Base-by-base conservation (phyloP, 2,113 vertebrate genomes). In the Sceloporus tristichus region DNA sequence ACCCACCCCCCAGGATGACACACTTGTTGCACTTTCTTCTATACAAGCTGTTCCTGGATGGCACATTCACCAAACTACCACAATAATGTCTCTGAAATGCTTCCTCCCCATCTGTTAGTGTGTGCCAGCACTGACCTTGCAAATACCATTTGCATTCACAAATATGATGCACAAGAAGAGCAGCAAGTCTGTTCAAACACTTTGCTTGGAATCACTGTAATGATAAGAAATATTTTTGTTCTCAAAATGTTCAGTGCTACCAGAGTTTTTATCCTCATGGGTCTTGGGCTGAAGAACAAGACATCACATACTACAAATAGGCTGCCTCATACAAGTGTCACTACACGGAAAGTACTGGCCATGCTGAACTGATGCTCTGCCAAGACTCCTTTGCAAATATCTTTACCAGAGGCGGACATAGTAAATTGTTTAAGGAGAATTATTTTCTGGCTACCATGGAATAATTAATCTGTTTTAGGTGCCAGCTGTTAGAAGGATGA, bases 21-120 rank as follows among this genome's bases (percentile, higher is more conserved):
- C n/a, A 84, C 74, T 84, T 77, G 81, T 75, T 76, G 62, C n/a
- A 82, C 23, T 84, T 84, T 76, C 48, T 83, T 88, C 74, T 53
- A 83, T 40, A 27, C 59, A 88, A 68, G 62, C 62, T 68, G 56
- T 88, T 83, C 59, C 62, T 83, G 80, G n/a, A 62, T 82, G 59
- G 77, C 48, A 88, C 34, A n/a, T 40, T 82, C 23, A 70, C n/a
- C 48, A 79, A n/a, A 54, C 42, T 68, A 54, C 62, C 42, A 83
- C 14, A 77, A 78, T 23, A 56, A 34, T 42, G 9, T 9, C 48
- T 70, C 62, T 54, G 53, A 38, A 66, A 77, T 27, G 16, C 34
- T 68, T 84, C 48, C 14, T 70, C 65, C 9, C 80, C 56, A 88
- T 84, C 87, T 88, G 73, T 40, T 56, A 40, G n/a, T 78, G 62